Evolutionary conservation across 2,797 vertebrate species (phyloP).

Genomic region (Morus bassanus): DNA sequence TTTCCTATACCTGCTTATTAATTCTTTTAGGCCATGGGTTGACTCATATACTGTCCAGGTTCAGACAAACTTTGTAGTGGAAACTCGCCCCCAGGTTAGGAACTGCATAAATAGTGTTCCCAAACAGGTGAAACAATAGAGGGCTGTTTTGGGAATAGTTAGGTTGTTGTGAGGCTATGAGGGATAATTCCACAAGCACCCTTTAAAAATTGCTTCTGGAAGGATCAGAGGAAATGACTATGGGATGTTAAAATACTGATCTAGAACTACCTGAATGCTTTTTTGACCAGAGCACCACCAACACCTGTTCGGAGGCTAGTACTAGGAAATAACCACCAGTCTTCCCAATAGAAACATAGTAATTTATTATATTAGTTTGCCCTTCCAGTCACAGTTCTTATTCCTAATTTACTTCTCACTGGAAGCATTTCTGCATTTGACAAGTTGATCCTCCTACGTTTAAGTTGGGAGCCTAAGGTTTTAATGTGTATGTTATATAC

Average conservation of each 20-base stretch:
- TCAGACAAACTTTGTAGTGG: not conserved
- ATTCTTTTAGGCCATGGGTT: not conserved
- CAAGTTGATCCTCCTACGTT: not conserved
- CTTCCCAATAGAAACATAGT: not conserved
- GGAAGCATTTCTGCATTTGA: not conserved
- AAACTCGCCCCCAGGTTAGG: not conserved
- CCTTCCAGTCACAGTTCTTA: not conserved
- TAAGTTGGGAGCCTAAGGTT: not conserved
- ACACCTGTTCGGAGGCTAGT: not conserved
- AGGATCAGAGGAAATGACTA: not conserved
- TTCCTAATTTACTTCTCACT: not conserved
- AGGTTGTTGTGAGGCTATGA: not conserved
- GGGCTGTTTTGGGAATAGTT: not conserved
- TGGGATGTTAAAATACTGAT: not conserved
- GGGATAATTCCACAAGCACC: not conserved
- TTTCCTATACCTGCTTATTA: not conserved
- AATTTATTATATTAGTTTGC: not conserved
- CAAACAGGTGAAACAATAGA: not conserved
- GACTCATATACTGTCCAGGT: not conserved
- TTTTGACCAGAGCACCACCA: not conserved
- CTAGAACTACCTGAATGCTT: not conserved
- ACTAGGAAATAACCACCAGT: not conserved
- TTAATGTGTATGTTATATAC: not conserved
- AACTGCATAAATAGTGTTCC: not conserved
- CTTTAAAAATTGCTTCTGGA: not conserved